These are phyloP conservation scores for Lasioglossum leucozonium DNA, from an alignment of 2,888 invertebrate species.

Conservation along the genomic window DNA sequence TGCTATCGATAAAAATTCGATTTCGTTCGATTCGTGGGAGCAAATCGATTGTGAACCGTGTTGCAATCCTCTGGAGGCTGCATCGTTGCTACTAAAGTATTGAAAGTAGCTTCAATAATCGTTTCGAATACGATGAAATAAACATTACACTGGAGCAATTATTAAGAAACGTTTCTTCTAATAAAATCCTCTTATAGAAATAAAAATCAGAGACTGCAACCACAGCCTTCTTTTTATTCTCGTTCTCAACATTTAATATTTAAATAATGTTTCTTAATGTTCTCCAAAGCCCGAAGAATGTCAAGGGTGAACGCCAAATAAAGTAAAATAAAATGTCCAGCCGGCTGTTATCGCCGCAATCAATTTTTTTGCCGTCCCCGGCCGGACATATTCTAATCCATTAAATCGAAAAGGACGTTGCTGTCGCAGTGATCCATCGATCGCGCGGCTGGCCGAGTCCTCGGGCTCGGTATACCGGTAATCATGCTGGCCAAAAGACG, in stretches of 20 bases:
- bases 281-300: not conserved
- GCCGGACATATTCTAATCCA: not conserved
- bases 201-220: too few species aligned
- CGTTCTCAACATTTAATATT: not conserved
- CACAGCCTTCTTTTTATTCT: not conserved
- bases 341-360: not conserved
- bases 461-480: constrained; percentile 29
- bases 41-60: not conserved
- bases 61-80: not conserved
- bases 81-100: not conserved
- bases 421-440: not conserved
- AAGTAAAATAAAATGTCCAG: not conserved
- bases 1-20: not conserved
- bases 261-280: not conserved
- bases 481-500: constrained; percentile 58
- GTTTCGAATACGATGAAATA: too few species aligned
- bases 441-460: not conserved
- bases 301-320: not conserved
- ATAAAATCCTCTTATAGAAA: too few species aligned
- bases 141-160: too few species aligned
- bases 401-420: not conserved
- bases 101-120: not conserved
- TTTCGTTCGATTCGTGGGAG: not conserved
- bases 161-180: too few species aligned
- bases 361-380: not conserved